Base-by-base conservation (phyloP, 2,797 vertebrate genomes). In the Apogon hyalosoma region DNA sequence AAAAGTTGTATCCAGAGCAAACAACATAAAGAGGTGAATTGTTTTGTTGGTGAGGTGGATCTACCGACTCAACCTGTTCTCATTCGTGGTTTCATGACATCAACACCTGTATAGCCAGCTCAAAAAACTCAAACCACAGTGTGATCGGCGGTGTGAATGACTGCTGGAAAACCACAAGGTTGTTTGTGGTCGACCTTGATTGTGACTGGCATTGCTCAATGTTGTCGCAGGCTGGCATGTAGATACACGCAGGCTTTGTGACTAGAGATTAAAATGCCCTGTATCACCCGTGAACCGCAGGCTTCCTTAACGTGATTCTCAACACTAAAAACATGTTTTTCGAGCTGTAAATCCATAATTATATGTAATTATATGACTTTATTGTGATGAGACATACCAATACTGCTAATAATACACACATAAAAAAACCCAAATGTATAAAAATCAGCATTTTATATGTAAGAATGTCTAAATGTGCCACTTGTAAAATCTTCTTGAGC, bases 41-140 rank as follows among this genome's bases (percentile, higher is more conserved):
- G 33, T 36, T 36, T 36, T 36, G 33, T 36, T 36, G 33, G 7
- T 9, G 9, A 10, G 33, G 33, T 36, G 33, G 33, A 36, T 63
- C 33, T 33, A 39, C 55, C 47, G 66, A 68, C 40, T 58, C 51
- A 79, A 79, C 45, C 47, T 56, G 63, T 79, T 48, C 48, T 66
- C 71, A 33, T 28, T 33, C 2, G 50, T 60, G 69, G 67, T 72
- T 82, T 79, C 56, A 56, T 63, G 63, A 60, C 60, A 67, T 60
- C 67, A 79, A 43, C 80, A 86, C 90, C 82, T 87, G 76, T 48
- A 41, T 59, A 66, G 49, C 54, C 74, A 11, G 56, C 15, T 56
- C 8, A 7, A 33, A 56, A 54, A 33, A 50, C 48, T 64, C 36
- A 42, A 50, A 79, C 73, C 73, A 40, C 80, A 60, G 3, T 56